Conservation (phyloP, 2,797 vertebrate genomes). For the Avahi laniger region DNA sequence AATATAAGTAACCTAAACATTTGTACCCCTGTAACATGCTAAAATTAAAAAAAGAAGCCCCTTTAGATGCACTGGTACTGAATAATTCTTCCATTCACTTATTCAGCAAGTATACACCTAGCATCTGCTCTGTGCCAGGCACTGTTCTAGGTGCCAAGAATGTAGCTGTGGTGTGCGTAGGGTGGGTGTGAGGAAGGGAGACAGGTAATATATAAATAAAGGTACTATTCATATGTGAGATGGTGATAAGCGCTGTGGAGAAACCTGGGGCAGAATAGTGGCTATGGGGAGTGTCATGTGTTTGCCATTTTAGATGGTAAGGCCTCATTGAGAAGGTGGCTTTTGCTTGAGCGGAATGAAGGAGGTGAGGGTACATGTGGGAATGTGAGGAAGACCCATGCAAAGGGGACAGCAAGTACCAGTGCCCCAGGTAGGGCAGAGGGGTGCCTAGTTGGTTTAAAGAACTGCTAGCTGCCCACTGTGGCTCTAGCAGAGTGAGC, state of each 20-base stretch:
- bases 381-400: background rate
- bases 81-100: background rate
- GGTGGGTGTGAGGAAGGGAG: background rate
- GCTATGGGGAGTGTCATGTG: background rate
- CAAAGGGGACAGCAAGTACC: no score
- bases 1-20: no score
- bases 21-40: no score
- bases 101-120: no score
- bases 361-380: background rate
- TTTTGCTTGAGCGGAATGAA: background rate
- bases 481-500: background rate
- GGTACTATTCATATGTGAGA: background rate
- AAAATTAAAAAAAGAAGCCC: no score
- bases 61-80: background rate
- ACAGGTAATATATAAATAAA: background rate
- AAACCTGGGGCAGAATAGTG: background rate
- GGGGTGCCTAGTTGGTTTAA: background rate
- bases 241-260: no score
- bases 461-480: background rate
- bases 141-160: background rate
- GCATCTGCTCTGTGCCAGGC: background rate
- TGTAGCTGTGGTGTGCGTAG: no score
- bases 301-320: background rate
- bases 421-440: background rate
- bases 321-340: background rate